Evolutionary conservation across 1,140 invertebrate genomes (phyloP).

Genomic region (Nasonia longicornis): DNA sequence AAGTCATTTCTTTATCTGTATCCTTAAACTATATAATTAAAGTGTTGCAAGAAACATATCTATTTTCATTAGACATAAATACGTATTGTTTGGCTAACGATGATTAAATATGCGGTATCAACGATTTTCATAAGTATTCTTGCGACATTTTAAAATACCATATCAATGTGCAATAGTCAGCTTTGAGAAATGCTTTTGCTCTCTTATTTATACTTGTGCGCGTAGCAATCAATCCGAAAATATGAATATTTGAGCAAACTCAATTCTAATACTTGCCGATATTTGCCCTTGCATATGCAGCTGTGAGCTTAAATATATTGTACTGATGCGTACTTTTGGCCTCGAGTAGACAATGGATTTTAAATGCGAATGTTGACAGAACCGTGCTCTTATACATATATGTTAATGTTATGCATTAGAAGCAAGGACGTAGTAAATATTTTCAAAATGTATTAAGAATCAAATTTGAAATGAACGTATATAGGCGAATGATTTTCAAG

Average conservation of each 20-base stretch:
- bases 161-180: conserved; percentile 23
- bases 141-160: conserved; percentile 27
- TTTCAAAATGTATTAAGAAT: conserved; percentile 40
- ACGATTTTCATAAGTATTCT: conserved; percentile 17
- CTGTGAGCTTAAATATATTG: conserved; percentile 32
- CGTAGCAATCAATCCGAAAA: not conserved
- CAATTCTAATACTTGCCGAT: conserved; percentile 1
- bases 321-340: conserved; percentile 28
- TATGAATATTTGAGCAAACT: not conserved
- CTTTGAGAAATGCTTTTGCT: conserved; percentile 11
- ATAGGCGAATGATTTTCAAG: not conserved
- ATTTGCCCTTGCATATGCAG: conserved; percentile 33
- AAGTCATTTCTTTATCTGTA: conserved; percentile 20
- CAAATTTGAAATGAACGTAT: conserved; percentile 25
- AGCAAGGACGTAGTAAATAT: conserved; percentile 30
- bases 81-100: not conserved
- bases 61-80: not conserved
- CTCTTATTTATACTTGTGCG: not conserved
- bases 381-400: conserved; percentile 42
- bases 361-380: conserved; percentile 42
- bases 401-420: conserved; percentile 32
- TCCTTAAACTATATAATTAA: conserved; percentile 15
- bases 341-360: conserved; percentile 29
- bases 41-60: conserved; percentile 29
- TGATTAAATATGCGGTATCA: conserved; percentile 14